Percentiles rank a stretch among this genome's conserved stretches.
phyloP scores from a whole-genome alignment of 2,888 invertebrate species.

The Deilephila porcellus region DNA sequence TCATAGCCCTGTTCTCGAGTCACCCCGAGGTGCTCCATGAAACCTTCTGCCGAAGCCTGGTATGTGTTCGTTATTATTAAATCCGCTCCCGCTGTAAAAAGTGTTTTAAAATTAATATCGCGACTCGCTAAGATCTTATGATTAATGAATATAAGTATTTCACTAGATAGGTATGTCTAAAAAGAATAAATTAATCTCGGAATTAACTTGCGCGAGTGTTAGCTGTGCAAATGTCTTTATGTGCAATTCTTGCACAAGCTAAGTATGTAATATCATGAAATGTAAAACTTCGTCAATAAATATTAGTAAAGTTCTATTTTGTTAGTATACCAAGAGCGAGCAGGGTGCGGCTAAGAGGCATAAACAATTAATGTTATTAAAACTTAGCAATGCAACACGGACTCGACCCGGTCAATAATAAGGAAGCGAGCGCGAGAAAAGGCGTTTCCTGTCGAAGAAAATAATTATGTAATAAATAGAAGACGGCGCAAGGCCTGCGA shows the following conservation, averaged over 20 bases:
- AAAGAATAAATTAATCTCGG: conserved; percentile 1
- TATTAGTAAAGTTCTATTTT: conserved; percentile 65
- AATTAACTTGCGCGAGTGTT: conserved; percentile 3
- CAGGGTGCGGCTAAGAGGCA: conserved; percentile 72
- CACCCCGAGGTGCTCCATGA: conserved; percentile 89
- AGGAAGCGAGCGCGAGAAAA: conserved; percentile 60
- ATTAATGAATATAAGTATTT: conserved; percentile 7
- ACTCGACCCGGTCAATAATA: conserved; percentile 65
- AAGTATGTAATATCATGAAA: conserved; percentile 55
- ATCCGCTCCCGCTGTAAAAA: conserved; percentile 91
- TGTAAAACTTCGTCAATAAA: conserved; percentile 68
- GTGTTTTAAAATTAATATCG: conserved; percentile 6
- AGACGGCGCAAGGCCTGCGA: conserved; percentile 72
- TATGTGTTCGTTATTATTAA: conserved; percentile 95
- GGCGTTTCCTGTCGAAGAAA: conserved; percentile 73
- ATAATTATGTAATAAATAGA: conserved; percentile 81
- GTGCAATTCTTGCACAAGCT: conserved; percentile 36
- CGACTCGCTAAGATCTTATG: background rate
- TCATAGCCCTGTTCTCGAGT: conserved; percentile 87
- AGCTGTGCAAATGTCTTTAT: background rate
- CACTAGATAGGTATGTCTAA: conserved; percentile 8
- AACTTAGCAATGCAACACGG: conserved; percentile 73
- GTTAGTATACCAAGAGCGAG: conserved; percentile 64
- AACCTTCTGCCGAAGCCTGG: conserved; percentile 92
- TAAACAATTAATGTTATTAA: conserved; percentile 80